phyloP scores from a whole-genome alignment of 30 jellyfish, hydroid and myxozoan species.

The Chironex yamaguchii region DNA sequence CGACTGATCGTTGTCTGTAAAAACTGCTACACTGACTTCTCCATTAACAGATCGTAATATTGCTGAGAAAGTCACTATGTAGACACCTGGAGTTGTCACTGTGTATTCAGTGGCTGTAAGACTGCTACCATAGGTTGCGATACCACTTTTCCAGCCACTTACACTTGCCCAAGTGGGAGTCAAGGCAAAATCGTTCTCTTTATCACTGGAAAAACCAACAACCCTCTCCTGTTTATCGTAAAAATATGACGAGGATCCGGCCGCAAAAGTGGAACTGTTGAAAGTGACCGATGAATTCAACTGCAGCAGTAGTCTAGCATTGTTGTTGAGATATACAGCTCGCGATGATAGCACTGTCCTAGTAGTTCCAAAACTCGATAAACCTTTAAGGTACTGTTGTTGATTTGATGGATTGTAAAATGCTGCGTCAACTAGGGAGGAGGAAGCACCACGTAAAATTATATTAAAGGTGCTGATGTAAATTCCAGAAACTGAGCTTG shows the following conservation, averaged over 20 bases:
- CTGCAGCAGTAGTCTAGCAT: not conserved
- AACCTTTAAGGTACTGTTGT: not conserved
- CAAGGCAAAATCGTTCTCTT: not conserved
- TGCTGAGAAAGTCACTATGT: not conserved
- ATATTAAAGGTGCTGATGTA: conserved; percentile 70
- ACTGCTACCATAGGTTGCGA: not conserved
- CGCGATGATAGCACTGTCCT: not conserved
- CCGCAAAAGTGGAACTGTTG: not conserved
- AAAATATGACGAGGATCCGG: not conserved
- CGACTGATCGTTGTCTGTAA: not conserved
- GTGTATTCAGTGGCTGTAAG: not conserved
- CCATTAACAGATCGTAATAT: not conserved
- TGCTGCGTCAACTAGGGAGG: not conserved
- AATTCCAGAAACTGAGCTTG: conserved; percentile 68
- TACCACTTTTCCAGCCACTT: not conserved
- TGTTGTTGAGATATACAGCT: not conserved
- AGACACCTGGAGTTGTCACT: not conserved
- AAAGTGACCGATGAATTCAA: not conserved
- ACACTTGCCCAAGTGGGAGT: not conserved
- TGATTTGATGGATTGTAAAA: not conserved
- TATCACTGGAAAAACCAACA: not conserved
- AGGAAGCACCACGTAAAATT: not conserved
- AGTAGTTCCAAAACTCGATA: not conserved
- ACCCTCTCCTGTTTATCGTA: not conserved
- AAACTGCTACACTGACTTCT: not conserved